Base-by-base conservation (phyloP, 2,113 vertebrate species). In the Halichoeres trimaculatus region DNA sequence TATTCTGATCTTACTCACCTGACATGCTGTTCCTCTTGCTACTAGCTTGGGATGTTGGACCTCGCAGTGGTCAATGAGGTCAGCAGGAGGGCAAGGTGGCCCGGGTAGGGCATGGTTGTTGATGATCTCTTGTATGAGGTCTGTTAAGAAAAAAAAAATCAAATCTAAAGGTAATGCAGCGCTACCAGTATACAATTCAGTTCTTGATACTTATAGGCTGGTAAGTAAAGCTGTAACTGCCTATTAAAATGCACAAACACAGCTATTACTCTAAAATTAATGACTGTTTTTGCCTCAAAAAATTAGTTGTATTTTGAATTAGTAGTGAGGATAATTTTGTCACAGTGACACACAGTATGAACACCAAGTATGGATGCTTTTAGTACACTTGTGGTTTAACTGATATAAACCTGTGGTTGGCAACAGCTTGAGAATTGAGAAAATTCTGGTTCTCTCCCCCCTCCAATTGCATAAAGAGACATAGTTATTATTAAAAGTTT, bases 51-150 rank as follows among this genome's bases (percentile, higher is more conserved):
- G 74, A 0, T 71, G 80, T 2, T 2, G 61, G 10, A 13, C 50
- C 52, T 30, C 58, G 22, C 20, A 23, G 63, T 47, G 40, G 61
- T 40, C 71, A 54, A 73, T 59, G 30, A 62, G 40, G 24, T 80
- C 76, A 1, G 23, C 26, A 19, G 88, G 82, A 52, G 91, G 92
- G 9, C 84, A 82, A 30, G 90, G 90, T 19, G 92, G 93, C 20
- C 86, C 73, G 1, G 93, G 93, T 9, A 94, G 85, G 65, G 8
- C 6, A 6, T 70, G 83, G 80, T 69, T 94, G 80, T 38, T 92
- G 91, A 92, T 85, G 47, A 73, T 38, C 62, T 96, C 95, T 0
- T 94, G 57, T 0, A 97, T 94, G 41, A 96, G 90, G 6, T 94
- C 96, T 97, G 55, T 0, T 6, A 35, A 20, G 19, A 11, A 43